Percentiles rank a stretch among this genome's conserved stretches.
phyloP scores from a whole-genome alignment of 2,888 invertebrate genomes.

The Miltochrista miniata region DNA sequence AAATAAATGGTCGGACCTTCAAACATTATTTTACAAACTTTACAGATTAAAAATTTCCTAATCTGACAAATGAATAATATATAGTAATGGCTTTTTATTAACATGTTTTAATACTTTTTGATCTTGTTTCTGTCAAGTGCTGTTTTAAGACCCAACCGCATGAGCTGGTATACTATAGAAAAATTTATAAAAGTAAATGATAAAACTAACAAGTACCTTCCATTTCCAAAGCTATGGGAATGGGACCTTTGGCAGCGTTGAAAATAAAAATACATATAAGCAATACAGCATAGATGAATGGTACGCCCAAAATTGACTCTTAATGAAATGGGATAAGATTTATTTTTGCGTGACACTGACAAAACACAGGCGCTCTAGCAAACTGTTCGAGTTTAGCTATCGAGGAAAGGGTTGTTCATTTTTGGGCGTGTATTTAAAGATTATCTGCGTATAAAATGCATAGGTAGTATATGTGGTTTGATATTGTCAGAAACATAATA shows the following conservation, averaged over 20 bases:
- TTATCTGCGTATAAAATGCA: slow-evolving; percentile 15
- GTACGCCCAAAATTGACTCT: slow-evolving; percentile 19
- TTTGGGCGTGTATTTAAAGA: not conserved
- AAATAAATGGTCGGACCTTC: slow-evolving; percentile 10
- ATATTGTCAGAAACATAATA: slow-evolving; percentile 4
- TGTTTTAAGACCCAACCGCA: slow-evolving; percentile 18
- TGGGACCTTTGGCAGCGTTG: slow-evolving; percentile 81
- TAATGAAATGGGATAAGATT: too few relatives aligned
- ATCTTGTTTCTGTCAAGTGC: not conserved
- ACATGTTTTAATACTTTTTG: not conserved
- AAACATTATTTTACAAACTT: not conserved
- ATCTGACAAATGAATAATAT: too few relatives aligned
- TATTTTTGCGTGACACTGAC: too few relatives aligned
- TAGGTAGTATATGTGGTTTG: not conserved
- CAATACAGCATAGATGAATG: slow-evolving; percentile 51
- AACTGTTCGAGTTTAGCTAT: too few relatives aligned
- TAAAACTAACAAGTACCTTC: slow-evolving; percentile 72
- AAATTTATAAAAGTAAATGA: slow-evolving; percentile 31
- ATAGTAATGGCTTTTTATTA: too few relatives aligned
- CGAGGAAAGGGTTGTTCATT: not conserved
- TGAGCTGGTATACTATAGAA: slow-evolving; percentile 18
- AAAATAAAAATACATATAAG: slow-evolving; percentile 74
- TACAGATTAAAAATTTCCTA: not conserved
- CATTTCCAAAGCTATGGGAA: slow-evolving; percentile 83
- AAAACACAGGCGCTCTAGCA: too few relatives aligned